Evolutionary conservation across 1,140 invertebrate species (phyloP).

Genomic region (Aphaenogaster ashmeadi): DNA sequence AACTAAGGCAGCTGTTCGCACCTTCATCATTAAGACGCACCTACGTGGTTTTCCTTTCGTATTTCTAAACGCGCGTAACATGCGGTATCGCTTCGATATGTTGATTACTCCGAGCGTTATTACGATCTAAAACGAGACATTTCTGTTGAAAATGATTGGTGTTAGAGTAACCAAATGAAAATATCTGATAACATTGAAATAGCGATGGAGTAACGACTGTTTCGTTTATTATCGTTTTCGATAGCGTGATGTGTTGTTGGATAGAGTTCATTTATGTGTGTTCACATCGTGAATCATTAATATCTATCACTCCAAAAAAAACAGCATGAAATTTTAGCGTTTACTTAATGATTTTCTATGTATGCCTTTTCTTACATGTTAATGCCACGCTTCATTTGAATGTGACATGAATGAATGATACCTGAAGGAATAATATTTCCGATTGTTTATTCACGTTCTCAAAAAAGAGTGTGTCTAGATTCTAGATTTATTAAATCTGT

Average conservation of each 20-base stretch:
- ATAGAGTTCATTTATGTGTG: background rate
- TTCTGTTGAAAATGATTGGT: background rate
- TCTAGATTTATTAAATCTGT: slow-evolving; percentile 2
- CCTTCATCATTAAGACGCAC: slow-evolving; percentile 19
- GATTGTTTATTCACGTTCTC: background rate
- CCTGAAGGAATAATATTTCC: background rate
- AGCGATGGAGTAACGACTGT: background rate
- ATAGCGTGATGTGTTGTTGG: background rate
- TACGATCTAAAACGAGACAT: background rate
- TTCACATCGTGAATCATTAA: background rate
- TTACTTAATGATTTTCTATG: background rate
- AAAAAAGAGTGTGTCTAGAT: background rate
- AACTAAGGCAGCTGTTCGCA: slow-evolving; percentile 4
- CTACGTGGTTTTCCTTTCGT: background rate
- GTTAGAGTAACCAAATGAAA: background rate
- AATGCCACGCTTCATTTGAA: background rate
- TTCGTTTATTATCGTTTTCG: background rate
- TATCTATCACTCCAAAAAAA: background rate
- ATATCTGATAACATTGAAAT: background rate
- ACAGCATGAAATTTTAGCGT: background rate
- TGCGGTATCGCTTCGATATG: background rate
- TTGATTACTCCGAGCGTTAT: background rate
- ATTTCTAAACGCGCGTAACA: background rate
- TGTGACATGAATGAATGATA: background rate
- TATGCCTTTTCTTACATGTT: background rate